Evolutionary conservation across 2,888 invertebrate species (phyloP), one percentile per base, ranked within the genome.

Genomic region (Agrochola litura): DNA sequence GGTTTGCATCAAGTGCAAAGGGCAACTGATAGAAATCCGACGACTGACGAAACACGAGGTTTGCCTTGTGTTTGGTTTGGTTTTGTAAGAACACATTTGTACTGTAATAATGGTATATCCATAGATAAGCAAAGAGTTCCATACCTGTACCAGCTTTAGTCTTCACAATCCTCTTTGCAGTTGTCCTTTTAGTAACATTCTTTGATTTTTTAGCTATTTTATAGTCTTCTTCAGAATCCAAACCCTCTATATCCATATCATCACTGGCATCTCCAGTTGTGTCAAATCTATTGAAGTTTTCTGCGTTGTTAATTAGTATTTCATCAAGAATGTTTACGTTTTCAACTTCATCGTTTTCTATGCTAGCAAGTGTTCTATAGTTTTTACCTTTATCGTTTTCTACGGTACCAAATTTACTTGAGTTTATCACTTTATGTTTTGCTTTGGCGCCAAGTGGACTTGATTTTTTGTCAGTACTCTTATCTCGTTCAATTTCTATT

Each of bases 121-220:
- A 46, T 19, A 6, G 12, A 19, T 56, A 43, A 72, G 10, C 56
- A 46, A 56, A 58, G n/a, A n/a, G 10, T 43, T 58, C 25, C 19
- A 37, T 82, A 82, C 84, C 80, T 72, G 64, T 8, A 61, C 6
- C 41, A 64, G 6, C 0, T 64, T 73, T 71, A 3, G 10, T 56
- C 25, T 67, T 71, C 25, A 60, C 12, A 14, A 25, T 41, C 14
- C 12, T 70, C 16, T n/a, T 60, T 9, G 14, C 16, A 67, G 5
- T 43, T 10, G 2, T 37, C 19, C 12, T 56, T 58, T 52, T 66
- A 14, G 19, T 52, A 37, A 3, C 16, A 25, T 14, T 25, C 22
- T 10, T 54, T 10, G 43, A 19, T 0, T 12, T 68, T 41, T 14
- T 14, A 46, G 25, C 25, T 0, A 74, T 10, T 46, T 75, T 14